Conservation (phyloP, 2,113 vertebrate genomes). For the Limnothrissa miodon region DNA sequence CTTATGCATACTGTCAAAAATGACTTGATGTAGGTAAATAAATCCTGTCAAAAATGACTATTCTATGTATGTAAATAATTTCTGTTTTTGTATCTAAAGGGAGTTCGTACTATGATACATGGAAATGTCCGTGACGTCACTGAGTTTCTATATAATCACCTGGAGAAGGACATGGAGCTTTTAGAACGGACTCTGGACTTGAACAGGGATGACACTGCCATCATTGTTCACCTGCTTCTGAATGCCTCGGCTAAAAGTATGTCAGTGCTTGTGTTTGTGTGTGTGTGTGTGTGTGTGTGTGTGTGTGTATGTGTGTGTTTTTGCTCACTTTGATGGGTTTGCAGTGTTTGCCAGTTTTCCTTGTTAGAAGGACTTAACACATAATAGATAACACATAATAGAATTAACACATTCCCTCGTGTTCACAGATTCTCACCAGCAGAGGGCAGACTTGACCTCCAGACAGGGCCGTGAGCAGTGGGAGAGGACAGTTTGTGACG, state of each 20-base stretch:
- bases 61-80: not conserved
- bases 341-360: not conserved
- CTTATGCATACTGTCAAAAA: too few relatives aligned
- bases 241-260: constrained; percentile 49
- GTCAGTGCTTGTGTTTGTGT: not conserved
- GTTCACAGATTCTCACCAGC: constrained; percentile 33
- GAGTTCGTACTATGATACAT: constrained; percentile 57
- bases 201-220: constrained; percentile 63
- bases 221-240: constrained; percentile 64
- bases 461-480: constrained; percentile 55
- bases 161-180: constrained; percentile 61
- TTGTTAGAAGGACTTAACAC: too few relatives aligned
- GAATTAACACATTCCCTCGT: not conserved
- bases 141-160: constrained; percentile 65
- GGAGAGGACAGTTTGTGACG: constrained; percentile 62
- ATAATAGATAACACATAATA: too few relatives aligned
- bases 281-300: not conserved
- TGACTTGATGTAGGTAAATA: too few relatives aligned
- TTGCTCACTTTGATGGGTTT: not conserved
- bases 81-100: constrained; percentile 41
- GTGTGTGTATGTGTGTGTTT: not conserved
- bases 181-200: constrained; percentile 57
- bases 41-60: too few relatives aligned
- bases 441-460: constrained; percentile 48
- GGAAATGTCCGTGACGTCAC: constrained; percentile 30